Evolutionary conservation across 2,888 invertebrate species (phyloP), one percentile per base, ranked within the genome.

Genomic region (Eulithis prunata): DNA sequence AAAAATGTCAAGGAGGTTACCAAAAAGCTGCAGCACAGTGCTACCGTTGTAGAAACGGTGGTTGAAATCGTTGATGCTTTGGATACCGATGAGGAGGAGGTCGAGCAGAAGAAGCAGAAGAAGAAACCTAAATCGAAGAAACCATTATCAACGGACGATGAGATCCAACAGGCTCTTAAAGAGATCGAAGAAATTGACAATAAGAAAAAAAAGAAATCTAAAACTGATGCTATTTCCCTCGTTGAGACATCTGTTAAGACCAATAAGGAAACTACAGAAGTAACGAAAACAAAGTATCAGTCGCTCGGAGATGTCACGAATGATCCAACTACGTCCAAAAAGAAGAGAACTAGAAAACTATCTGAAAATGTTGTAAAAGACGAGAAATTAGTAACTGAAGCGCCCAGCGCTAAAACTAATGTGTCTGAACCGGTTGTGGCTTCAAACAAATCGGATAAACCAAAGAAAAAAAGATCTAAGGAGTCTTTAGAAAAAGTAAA

Each of bases 81-180:
- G 54, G 65, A 70, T 21, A 47, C 52, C 21, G 57, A 61, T 28
- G 65, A 69, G 6, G 78, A 78, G 43, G 82, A 84, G 52, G 52
- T 66, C 21, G 85, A 85, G 43, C 78, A 72, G 46, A 91, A 87
- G 66, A 90, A 87, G 75, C 60, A 77, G 4, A 91, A 90, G 77
- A 91, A 89, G 83, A 91, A 91, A 75, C 79, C 81, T 51, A 92
- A 90, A 71, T 43, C 79, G n/a, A 91, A 89, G 71, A 91, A 88
- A 73, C 62, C 70, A n/a, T 90, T 87, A 75, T 71, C 77, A 2
- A 67, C 76, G 14, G 88, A 87, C 72, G 91, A 93, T 71, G 92
- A 93, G 72, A 93, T 93, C 69, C 87, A 86, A 70, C 88, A 84
- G 74, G 92, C 91, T 52, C 79, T 93, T 0, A 92, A 90, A 80